Evolutionary conservation across 2,113 vertebrate genomes (phyloP), one percentile per base, ranked within the genome.

Genomic region (Paramormyrops kingsleyae): DNA sequence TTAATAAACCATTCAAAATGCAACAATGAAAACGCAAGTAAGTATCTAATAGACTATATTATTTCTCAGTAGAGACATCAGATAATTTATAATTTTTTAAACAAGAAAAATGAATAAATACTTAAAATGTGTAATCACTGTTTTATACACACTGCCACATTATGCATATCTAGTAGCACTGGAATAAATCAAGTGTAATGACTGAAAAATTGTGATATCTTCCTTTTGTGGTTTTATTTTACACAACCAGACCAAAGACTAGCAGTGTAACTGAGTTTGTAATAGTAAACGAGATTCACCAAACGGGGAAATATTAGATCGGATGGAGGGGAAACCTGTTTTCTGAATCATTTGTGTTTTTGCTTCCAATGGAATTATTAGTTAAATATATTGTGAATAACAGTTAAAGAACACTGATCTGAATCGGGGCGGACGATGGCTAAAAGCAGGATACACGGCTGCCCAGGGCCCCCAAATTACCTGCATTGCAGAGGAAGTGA

Each of bases 81-180:
- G 92, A 94, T 90, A 80, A 89, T 89, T 89, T 89, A 89, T 89
- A 93, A 89, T 91, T 92, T 91, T 93, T 90, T 89, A 87, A 93
- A 92, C 62, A 53, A 91, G 93, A 92, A 90, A 89, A 89, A 89
- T 84, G 44, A 89, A 89, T 84, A 85, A 92, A 90, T 83, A 87
- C 89, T 90, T 92, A 53, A 83, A 89, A 90, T 94, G 92, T 95
- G 93, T 92, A 91, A 90, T 91, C 93, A 93, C 94, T 95, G 95
- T 95, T 95, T 94, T 95, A 94, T 96, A 94, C 94, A 94, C 94
- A 95, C 95, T 95, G 94, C 95, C 94, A 94, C 93, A 93, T 93
- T 92, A 93, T 93, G 90, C 95, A 94, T 94, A 93, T 92, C 92
- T 94, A 94, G 93, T 93, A 95, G 92, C 93, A 92, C 94, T 95